A percentile compares a stretch with the other conserved stretches of the same genome.
These are phyloP conservation scores for Adelphocoris suturalis DNA, from an alignment of 2,888 invertebrate species.

Conservation along the genomic window DNA sequence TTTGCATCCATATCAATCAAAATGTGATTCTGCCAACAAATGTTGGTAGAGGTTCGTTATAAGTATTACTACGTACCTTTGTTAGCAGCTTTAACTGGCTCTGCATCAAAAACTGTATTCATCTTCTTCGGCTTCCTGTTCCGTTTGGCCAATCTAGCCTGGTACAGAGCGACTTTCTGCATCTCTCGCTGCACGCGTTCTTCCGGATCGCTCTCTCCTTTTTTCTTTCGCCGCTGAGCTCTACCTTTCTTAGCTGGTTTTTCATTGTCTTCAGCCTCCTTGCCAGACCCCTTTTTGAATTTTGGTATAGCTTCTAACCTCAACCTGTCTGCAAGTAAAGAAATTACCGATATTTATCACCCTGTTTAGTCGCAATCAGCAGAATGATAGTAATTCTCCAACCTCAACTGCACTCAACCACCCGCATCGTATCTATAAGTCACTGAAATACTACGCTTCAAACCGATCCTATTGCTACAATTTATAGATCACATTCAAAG, in stretches of 20 bases:
- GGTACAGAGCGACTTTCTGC: conserved; percentile 86
- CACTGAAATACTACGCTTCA: too few relatives aligned
- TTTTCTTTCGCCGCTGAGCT: conserved; percentile 80
- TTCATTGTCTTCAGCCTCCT: conserved; percentile 77
- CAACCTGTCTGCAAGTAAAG: conserved; percentile 69
- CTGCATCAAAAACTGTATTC: conserved; percentile 81
- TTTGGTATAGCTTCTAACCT: conserved; percentile 70
- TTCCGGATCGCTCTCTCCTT: conserved; percentile 79
- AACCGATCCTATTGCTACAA: too few relatives aligned
- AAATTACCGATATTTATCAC: background rate
- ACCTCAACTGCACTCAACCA: too few relatives aligned
- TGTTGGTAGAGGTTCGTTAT: background rate
- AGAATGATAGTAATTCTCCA: too few relatives aligned
- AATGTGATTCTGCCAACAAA: background rate
- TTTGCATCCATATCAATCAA: background rate
- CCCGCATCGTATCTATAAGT: too few relatives aligned
- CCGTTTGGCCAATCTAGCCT: conserved; percentile 90
- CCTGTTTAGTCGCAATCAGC: too few relatives aligned
- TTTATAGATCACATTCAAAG: too few relatives aligned
- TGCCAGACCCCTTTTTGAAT: conserved; percentile 74
- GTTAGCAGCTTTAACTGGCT: background rate
- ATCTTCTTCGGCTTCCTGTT: conserved; percentile 86
- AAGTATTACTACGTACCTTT: conserved; percentile 29
- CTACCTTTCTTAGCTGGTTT: conserved; percentile 77
- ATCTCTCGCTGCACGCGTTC: conserved; percentile 81